A percentile compares a stretch with the other conserved stretches of the same genome.
Evolutionary conservation across 2,113 vertebrate species (phyloP).

Genomic region (Bucco capensis): DNA sequence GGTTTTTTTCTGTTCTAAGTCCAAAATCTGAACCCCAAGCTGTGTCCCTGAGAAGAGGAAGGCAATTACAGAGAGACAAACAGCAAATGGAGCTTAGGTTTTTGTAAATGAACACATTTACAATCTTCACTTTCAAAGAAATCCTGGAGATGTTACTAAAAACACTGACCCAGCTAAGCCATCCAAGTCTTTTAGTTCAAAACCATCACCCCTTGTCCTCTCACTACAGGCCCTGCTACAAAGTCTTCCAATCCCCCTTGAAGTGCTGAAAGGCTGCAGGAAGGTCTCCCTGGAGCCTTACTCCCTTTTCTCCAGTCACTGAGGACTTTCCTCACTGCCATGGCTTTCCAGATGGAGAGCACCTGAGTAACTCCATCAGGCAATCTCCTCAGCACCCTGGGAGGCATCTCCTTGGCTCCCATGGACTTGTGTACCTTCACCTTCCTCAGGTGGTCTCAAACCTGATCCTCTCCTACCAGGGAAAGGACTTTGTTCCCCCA

Average conservation of each 20-base stretch:
- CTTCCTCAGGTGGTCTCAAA: not conserved
- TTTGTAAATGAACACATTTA: not conserved
- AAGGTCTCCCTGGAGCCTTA: not conserved
- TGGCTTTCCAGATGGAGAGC: accelerated
- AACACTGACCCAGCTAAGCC: not conserved
- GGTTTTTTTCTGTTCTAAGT: not conserved
- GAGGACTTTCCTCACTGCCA: not conserved
- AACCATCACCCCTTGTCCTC: not conserved
- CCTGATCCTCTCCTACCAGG: not conserved
- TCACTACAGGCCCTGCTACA: not conserved
- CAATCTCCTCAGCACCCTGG: no score
- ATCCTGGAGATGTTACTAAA: not conserved
- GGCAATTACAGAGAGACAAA: not conserved
- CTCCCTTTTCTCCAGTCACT: not conserved
- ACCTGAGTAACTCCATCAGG: not conserved
- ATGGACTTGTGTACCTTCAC: accelerated
- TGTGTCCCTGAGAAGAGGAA: not conserved
- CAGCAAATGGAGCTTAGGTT: not conserved
- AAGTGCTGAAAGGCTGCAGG: not conserved
- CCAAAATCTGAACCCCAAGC: not conserved
- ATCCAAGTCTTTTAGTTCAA: not conserved
- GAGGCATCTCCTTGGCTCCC: not conserved
- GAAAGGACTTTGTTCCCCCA: not conserved
- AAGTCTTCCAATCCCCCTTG: not conserved
- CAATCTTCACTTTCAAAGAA: not conserved